Evolutionary conservation across 2,888 invertebrate species (phyloP).

Genomic region (Vannuccia rotundouncinata): DNA sequence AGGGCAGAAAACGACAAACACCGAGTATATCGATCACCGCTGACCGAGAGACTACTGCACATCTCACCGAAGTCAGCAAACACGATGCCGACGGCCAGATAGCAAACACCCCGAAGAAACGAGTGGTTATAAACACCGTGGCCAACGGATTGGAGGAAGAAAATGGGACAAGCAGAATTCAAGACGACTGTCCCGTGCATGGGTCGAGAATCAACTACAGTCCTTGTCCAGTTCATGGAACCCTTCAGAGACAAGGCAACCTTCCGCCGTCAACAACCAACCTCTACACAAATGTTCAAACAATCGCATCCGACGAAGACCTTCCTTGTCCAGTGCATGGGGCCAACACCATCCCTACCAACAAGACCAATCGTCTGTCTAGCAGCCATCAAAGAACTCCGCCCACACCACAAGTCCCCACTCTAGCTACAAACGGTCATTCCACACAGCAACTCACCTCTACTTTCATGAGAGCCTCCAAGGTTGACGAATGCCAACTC

Average conservation of each 20-base stretch:
- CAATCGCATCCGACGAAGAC: constrained; percentile 18
- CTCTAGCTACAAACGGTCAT: neutral
- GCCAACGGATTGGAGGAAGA: neutral
- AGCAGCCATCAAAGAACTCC: neutral
- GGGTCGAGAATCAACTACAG: constrained; percentile 20
- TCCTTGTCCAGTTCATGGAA: constrained; percentile 33
- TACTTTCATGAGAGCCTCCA: neutral
- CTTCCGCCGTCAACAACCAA: neutral
- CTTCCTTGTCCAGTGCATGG: neutral
- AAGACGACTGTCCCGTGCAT: constrained; percentile 34
- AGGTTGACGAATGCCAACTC: neutral
- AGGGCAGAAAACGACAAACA: neutral
- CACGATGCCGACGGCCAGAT: neutral
- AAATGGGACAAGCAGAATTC: neutral
- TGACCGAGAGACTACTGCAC: constrained; percentile 1
- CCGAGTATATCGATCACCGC: neutral
- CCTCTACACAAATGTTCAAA: neutral
- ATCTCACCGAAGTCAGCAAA: neutral
- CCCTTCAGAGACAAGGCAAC: neutral
- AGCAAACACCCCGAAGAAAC: neutral
- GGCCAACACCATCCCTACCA: neutral
- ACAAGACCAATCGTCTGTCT: neutral
- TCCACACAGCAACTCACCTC: neutral
- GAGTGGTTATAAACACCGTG: neutral
- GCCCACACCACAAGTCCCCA: neutral